Evolutionary conservation across 2,113 vertebrate genomes (phyloP), one percentile per base, ranked within the genome.

Genomic region (Cercocebus atys): DNA sequence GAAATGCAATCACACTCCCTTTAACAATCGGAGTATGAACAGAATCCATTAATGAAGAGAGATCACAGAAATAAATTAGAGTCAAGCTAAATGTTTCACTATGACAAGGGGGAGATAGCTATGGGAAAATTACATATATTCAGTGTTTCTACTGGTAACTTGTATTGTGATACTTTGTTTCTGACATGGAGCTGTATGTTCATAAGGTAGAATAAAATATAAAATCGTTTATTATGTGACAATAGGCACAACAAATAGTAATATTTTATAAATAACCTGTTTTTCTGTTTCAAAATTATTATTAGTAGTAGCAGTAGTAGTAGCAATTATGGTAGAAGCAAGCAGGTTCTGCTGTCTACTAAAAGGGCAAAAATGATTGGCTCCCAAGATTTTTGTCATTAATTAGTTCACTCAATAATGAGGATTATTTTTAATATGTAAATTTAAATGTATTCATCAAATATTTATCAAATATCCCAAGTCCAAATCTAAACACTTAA

Each of bases 161-260:
- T 57, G 47, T 90, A 93, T 94, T 95, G 61, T 96, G 92, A 96
- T 93, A 50, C 93, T 43, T 96, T 96, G 7, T 8, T 97, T 98
- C 97, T 96, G 90, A 96, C 11, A 94, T 80, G 66, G 89, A 96
- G 73, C 73, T 91, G 80, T 1, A 1, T 72, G 47, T 59, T 97
- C 91, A 55, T 27, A 6, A 93, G 90, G 95, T 94, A 89, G 47
- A 47, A 0, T 78, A 75, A 96, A 98, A 98, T 97, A 97, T 50
- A 3, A 92, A 30, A 45, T 47, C 6, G 57, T 84, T 94, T 84
- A 98, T 82, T 94, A 78, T 93, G 91, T 98, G 93, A 98, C 75
- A 97, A 98, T 87, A 97, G 14, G 61, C 73, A 90, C 87, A 98
- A 97, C 83, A 97, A 96, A 90, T 98, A 90, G 88, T 83, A 97